A percentile compares a stretch with the other conserved stretches of the same genome.
Conservation (phyloP, 2,797 vertebrate species). For the Leuciscus waleckii region DNA sequence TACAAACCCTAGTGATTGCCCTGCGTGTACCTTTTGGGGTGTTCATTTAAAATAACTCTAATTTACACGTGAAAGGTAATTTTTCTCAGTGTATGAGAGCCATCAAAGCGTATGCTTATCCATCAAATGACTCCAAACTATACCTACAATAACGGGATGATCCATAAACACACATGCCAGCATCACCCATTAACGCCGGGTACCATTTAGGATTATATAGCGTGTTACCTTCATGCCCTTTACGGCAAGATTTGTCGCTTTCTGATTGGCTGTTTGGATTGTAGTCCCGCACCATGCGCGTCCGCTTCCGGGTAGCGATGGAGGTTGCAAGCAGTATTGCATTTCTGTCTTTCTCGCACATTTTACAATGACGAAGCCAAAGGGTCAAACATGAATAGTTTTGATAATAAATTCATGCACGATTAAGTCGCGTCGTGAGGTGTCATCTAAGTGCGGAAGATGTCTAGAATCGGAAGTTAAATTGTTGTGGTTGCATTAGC, state of each 20-base stretch:
- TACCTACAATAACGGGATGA: not conserved
- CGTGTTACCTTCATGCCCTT: not conserved
- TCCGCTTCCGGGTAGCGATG: constrained; percentile 66
- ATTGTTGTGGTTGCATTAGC: constrained; percentile 19
- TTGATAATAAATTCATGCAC: not conserved
- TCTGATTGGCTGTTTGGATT: constrained; percentile 42
- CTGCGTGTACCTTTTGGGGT: not conserved
- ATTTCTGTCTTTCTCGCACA: constrained; percentile 41
- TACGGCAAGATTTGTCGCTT: not conserved
- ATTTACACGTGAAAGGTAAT: not conserved
- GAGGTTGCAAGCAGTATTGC: constrained; percentile 52
- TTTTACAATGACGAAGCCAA: constrained; percentile 22
- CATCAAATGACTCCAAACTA: not conserved
- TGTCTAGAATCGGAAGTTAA: constrained; percentile 10
- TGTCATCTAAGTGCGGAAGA: not conserved
- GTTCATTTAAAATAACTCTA: not conserved
- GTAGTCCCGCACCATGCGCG: constrained; percentile 16
- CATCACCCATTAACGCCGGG: not conserved
- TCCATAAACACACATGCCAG: not conserved
- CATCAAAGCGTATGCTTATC: not conserved
- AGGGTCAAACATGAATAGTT: constrained; percentile 23
- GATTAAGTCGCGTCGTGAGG: constrained; percentile 12
- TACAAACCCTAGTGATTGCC: not conserved
- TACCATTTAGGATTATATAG: not conserved
- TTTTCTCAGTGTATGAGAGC: not conserved